Evolutionary conservation across 2,888 invertebrate species (phyloP).

Genomic region (Acanthosepion esculentum): DNA sequence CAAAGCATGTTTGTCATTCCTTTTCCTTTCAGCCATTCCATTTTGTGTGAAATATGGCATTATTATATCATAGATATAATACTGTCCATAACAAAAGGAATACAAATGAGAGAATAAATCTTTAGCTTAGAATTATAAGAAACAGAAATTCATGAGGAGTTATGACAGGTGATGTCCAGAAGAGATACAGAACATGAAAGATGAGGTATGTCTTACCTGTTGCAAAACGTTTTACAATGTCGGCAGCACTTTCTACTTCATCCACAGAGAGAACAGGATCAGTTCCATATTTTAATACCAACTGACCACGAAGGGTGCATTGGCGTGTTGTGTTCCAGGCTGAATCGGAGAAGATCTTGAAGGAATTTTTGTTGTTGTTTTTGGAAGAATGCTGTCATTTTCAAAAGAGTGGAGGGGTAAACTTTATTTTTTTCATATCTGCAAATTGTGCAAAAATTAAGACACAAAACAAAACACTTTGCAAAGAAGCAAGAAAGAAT

Average conservation of each 20-base stretch:
- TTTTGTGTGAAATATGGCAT: too few relatives aligned
- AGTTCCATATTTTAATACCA: constrained; percentile 87
- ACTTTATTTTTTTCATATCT: neutral
- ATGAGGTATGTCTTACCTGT: constrained; percentile 79
- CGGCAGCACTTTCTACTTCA: constrained; percentile 93
- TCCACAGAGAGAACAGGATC: constrained; percentile 82
- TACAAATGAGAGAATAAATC: too few relatives aligned
- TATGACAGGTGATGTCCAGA: too few relatives aligned
- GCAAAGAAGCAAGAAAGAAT: neutral
- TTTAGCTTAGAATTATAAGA: too few relatives aligned
- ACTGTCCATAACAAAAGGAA: too few relatives aligned
- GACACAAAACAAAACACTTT: neutral
- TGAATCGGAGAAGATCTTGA: constrained; percentile 88
- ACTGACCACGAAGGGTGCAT: constrained; percentile 93
- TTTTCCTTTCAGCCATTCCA: too few relatives aligned
- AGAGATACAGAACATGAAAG: too few relatives aligned
- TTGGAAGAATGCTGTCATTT: constrained; percentile 85
- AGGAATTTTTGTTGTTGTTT: constrained; percentile 87
- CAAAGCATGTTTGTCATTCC: too few relatives aligned
- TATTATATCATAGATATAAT: too few relatives aligned
- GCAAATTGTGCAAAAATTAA: constrained; percentile 19
- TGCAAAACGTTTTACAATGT: constrained; percentile 95
- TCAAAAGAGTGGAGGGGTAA: constrained; percentile 62
- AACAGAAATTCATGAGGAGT: too few relatives aligned
- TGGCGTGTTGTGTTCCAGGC: constrained; percentile 88